These are phyloP conservation scores for Vanessa cardui DNA, from an alignment of 2,888 invertebrate species.

Conservation along the genomic window DNA sequence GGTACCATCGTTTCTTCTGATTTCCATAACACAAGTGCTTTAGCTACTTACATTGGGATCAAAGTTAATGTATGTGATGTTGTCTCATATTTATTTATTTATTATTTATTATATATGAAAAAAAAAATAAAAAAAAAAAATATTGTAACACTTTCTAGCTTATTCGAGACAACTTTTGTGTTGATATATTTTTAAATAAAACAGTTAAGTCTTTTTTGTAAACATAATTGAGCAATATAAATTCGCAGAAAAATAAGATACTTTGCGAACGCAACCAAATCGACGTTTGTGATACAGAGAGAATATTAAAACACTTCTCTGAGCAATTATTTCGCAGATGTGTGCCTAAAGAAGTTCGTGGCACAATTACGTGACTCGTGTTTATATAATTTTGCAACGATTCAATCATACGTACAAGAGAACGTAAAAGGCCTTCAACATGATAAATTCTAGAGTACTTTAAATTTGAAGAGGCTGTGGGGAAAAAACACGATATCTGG, in stretches of 20 bases:
- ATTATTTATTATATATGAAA: too few relatives aligned
- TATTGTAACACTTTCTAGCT: too few relatives aligned
- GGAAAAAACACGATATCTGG: conserved; percentile 42
- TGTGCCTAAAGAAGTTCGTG: conserved; percentile 21
- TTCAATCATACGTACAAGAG: conserved; percentile 18
- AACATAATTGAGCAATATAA: conserved; percentile 5
- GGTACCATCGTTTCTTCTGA: too few relatives aligned
- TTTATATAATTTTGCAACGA: conserved; percentile 28
- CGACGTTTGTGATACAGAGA: conserved; percentile 6
- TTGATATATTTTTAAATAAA: too few relatives aligned
- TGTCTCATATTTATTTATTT: too few relatives aligned
- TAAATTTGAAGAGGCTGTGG: conserved; percentile 36
- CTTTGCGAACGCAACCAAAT: conserved; percentile 1
- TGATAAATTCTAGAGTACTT: conserved; percentile 30
- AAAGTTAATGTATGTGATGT: too few relatives aligned
- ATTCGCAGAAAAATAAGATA: neutral
- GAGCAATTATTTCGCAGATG: conserved; percentile 23
- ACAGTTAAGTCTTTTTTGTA: neutral
- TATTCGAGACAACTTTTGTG: too few relatives aligned
- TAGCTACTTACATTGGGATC: too few relatives aligned
- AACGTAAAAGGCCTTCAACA: conserved; percentile 16
- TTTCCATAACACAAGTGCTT: too few relatives aligned
- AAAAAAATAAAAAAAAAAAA: too few relatives aligned
- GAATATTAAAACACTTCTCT: conserved; percentile 26
- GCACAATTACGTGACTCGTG: conserved; percentile 33